Base-by-base conservation (phyloP, 2,113 vertebrate genomes). In the Chaenocephalus aceratus region DNA sequence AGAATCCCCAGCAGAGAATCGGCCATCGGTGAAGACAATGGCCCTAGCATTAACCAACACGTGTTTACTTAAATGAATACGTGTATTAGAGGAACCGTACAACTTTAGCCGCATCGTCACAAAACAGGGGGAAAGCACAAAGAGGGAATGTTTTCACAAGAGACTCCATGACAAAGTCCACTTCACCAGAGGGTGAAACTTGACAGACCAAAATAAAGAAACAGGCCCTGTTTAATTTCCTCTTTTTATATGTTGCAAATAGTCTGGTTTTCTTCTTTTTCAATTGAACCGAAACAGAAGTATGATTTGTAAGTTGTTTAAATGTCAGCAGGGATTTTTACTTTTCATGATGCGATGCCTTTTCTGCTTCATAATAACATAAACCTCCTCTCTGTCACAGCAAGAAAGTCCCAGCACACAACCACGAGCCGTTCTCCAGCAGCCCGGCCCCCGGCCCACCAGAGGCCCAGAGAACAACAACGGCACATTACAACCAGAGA, bases 41-140 rank as follows among this genome's bases (percentile, higher is more conserved):
- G 1, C 13, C 4, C 5, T 51, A 21, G 26, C n/a, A 6, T 64
- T 44, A 11, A 26, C 49, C 11, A 26, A 53, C 13, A 75, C n/a
- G 3, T 68, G 36, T 57, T 69, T 52, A 46, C 64, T 59, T 0
- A 34, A 71, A 51, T 18, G 7, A 79, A 57, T 84, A 77, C 21
- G 18, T 12, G 13, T 67, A 41, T 88, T 84, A 88, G 75, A 84
- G 87, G 78, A 88, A 89, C 69, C 48, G 70, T 44, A 30, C 62
- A 89, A 52, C 34, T 46, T 57, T 72, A 49, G 59, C 52, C 61
- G 59, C 72, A 68, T 74, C 56, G 45, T 89, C 75, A 74, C 67
- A 61, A 23, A 68, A 30, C 41, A 71, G 57, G 49, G 84, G 49
- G 84, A 89, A 90, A 91, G 72, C 74, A 82, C 53, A 62, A 45